Percentiles rank a stretch among this genome's conserved stretches.
These are phyloP conservation scores for Leptosomus discolor DNA, from an alignment of 2,113 vertebrate genomes.

Conservation along the genomic window DNA sequence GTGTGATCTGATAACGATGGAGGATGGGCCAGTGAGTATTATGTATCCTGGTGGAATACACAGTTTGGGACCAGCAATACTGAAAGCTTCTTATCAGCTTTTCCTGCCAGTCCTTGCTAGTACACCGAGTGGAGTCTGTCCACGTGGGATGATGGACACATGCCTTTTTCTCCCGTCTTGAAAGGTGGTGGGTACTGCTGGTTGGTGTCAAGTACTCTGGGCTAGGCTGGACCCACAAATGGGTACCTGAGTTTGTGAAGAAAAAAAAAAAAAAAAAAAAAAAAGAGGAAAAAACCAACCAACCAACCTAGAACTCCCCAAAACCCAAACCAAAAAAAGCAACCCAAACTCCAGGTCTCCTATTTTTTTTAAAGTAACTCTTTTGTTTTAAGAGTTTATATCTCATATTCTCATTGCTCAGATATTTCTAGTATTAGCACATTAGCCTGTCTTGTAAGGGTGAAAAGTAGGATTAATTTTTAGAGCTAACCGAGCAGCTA, in stretches of 20 bases:
- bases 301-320: too few species aligned
- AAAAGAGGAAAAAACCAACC: too few species aligned
- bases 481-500: background rate
- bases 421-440: background rate
- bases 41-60: background rate
- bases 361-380: accelerated
- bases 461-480: background rate
- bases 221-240: background rate
- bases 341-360: background rate
- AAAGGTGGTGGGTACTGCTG: background rate
- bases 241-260: background rate
- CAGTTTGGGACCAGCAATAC: background rate
- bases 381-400: background rate
- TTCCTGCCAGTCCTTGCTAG: background rate
- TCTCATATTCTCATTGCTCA: background rate
- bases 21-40: background rate
- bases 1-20: background rate
- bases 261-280: background rate
- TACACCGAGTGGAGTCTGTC: background rate
- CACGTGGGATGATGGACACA: accelerated
- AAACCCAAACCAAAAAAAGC: background rate
- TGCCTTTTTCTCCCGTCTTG: background rate
- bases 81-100: background rate
- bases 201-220: background rate
- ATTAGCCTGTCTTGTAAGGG: background rate